Base-by-base conservation (phyloP, 2,888 invertebrate genomes). In the Mimachlamys varia region DNA sequence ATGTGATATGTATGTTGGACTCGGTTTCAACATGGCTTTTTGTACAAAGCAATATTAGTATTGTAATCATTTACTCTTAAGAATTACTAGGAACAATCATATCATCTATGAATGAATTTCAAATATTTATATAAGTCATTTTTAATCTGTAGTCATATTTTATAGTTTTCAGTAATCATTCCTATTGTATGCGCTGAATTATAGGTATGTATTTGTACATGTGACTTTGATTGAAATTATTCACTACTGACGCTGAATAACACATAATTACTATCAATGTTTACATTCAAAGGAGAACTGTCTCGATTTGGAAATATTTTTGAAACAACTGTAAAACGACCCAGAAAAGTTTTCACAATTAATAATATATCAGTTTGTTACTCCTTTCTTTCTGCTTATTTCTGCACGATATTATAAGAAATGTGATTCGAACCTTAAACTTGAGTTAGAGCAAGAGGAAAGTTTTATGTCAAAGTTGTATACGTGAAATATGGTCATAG, bases 131-230 rank as follows among this genome's bases (percentile, higher is more conserved):
- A 17, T n/a, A 17, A 76, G 27, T 76, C 76, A 76, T 76, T 76
- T 76, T n/a, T n/a, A n/a, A n/a, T n/a, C n/a, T 76, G 76, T 76
- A 33, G 33, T 76, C 76, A 76, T 76, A 33, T 76, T 76, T 76
- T 27, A 76, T 76, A 76, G 76, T 33, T 27, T 76, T 76, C 76
- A 15, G 76, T 22, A 76, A 76, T 76, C 76, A 76, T 76, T 76
- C 76, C 76, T 22, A 27, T 22, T 76, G 19, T 33, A 27, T 15
- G 76, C 33, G 33, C 33, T 4, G 76, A 76, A 76, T 76, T 76
- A n/a, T 76, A 76, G 76, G 1, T 76, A 76, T 76, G 76, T 76
- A 76, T 76, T 12, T n/a, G 10, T 22, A 62, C 22, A 62, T 62
- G n/a, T 53, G 15, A 53, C 44, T 53, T 33, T 76, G 76, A 76